Evolutionary conservation across 2,888 invertebrate genomes (phyloP).

Genomic region (Agrenia bidenticulata): DNA sequence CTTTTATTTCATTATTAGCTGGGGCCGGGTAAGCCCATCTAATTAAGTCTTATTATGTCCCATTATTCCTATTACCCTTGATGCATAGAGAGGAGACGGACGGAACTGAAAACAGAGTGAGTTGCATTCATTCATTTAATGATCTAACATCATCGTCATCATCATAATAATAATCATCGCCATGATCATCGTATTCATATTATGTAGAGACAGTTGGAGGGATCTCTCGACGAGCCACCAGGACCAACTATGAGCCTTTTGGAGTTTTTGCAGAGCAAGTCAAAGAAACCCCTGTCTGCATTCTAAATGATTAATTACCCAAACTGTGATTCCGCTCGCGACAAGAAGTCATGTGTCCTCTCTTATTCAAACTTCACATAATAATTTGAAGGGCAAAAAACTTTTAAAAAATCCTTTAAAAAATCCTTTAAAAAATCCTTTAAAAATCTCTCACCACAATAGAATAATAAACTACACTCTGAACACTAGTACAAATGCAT

Average conservation of each 20-base stretch:
- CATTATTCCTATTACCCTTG: not conserved
- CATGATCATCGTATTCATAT: not conserved
- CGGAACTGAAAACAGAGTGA: too few relatives aligned
- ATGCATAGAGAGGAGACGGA: too few relatives aligned
- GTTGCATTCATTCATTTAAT: too few relatives aligned
- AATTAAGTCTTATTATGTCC: constrained; percentile 38
- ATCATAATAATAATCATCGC: not conserved
- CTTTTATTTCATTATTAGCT: constrained; percentile 19
- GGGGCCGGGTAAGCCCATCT: constrained; percentile 25
- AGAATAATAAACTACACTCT: too few relatives aligned
- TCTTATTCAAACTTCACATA: too few relatives aligned
- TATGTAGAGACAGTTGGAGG: not conserved
- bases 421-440: too few relatives aligned
- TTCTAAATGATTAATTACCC: constrained; percentile 18
- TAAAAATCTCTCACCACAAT: too few relatives aligned
- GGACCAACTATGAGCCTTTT: too few relatives aligned
- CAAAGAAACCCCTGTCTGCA: constrained; percentile 1
- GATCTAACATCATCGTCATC: not conserved
- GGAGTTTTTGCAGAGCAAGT: too few relatives aligned
- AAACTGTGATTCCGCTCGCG: constrained; percentile 21
- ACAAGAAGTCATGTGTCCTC: constrained; percentile 19
- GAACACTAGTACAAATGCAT: not conserved
- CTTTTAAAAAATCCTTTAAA: too few relatives aligned
- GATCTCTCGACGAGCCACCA: not conserved
- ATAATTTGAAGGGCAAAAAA: too few relatives aligned